Evolutionary conservation across 2,797 vertebrate genomes (phyloP).

Genomic region (Pipistrellus nathusii): DNA sequence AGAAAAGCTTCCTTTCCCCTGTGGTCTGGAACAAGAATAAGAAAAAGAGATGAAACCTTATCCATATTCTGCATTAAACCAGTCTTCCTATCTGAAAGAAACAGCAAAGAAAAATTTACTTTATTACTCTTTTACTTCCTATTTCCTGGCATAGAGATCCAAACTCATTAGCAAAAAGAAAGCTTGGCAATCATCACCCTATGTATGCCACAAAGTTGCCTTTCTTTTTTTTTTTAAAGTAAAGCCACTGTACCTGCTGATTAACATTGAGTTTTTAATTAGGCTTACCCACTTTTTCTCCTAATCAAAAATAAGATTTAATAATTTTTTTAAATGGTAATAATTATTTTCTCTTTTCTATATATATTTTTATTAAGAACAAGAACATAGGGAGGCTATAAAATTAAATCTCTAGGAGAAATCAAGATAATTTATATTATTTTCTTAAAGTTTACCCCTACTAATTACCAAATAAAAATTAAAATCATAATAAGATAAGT

Average conservation of each 20-base stretch:
- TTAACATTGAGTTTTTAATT: conserved; percentile 38
- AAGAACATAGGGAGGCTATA: neutral
- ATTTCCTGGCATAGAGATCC: neutral
- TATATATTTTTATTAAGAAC: neutral
- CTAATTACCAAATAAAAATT: neutral
- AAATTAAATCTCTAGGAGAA: neutral
- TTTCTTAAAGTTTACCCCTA: neutral
- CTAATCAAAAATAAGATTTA: neutral
- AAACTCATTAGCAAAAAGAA: conserved; percentile 19
- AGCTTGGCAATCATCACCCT: neutral
- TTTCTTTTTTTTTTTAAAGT: neutral
- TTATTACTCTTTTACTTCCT: neutral
- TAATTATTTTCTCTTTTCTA: neutral
- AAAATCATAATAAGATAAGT: neutral
- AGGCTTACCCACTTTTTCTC: neutral
- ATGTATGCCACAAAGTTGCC: neutral
- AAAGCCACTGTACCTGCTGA: neutral
- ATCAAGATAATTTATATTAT: neutral
- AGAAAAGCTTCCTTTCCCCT: neutral
- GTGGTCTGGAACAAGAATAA: conserved; percentile 25
- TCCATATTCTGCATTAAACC: neutral
- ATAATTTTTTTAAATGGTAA: neutral
- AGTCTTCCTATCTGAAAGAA: neutral
- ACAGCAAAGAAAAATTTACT: neutral
- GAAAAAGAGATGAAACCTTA: neutral